Evolutionary conservation across 2,888 invertebrate genomes (phyloP).

Genomic region (Tinea semifulvella): DNA sequence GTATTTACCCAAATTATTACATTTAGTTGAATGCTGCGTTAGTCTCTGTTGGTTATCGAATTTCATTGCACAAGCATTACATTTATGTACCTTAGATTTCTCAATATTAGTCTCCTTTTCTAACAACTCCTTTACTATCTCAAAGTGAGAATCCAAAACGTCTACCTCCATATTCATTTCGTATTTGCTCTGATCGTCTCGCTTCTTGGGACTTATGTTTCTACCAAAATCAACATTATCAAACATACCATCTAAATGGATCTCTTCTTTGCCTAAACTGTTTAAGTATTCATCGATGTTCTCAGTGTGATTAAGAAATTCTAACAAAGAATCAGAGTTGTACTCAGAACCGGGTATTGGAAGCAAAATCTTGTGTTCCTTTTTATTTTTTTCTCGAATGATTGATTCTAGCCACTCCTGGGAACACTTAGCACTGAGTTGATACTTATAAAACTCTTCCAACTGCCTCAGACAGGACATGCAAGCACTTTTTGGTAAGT

Average conservation of each 20-base stretch:
- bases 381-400: conserved; percentile 38
- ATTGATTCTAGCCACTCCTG: conserved; percentile 55
- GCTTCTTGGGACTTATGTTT: conserved; percentile 38
- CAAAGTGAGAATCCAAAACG: conserved; percentile 46
- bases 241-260: conserved; percentile 53
- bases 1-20: conserved; percentile 43
- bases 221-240: conserved; percentile 37
- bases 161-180: conserved; percentile 53
- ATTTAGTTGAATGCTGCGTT: conserved; percentile 45
- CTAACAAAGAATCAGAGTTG: conserved; percentile 55
- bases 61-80: conserved; percentile 47
- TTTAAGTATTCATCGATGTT: conserved; percentile 56
- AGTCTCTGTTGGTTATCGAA: conserved; percentile 40
- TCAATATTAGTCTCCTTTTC: conserved; percentile 35
- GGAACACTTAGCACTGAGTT: conserved; percentile 51
- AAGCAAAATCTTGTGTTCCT: conserved; percentile 44
- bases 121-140: conserved; percentile 44
- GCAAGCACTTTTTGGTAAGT: conserved; percentile 48
- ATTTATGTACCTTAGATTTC: conserved; percentile 27
- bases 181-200: conserved; percentile 25
- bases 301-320: conserved; percentile 55
- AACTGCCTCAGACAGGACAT: conserved; percentile 44
- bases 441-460: conserved; percentile 52
- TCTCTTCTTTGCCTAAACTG: conserved; percentile 55
- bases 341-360: conserved; percentile 57